A percentile compares a stretch with the other conserved stretches of the same genome.
Evolutionary conservation across 2,113 vertebrate genomes (phyloP).

Genomic region (Cavia aperea): DNA sequence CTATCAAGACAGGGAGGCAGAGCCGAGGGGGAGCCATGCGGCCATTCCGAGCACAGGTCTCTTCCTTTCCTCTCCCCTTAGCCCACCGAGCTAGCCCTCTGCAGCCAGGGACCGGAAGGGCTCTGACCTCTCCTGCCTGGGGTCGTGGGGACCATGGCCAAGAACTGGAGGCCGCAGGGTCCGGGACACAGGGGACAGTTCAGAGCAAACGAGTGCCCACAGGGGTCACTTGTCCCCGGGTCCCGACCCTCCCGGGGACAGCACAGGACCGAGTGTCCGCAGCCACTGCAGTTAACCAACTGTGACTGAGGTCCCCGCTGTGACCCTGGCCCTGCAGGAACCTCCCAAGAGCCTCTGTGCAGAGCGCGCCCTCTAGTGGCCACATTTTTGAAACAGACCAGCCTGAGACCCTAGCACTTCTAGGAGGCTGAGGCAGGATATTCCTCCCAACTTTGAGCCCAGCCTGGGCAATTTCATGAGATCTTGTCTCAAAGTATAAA

Average conservation of each 20-base stretch:
- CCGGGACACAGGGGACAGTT: background rate
- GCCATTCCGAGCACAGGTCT: fast-evolving
- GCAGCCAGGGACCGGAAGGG: background rate
- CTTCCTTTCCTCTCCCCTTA: background rate
- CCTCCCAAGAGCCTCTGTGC: background rate
- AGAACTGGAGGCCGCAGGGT: background rate
- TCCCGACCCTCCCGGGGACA: background rate
- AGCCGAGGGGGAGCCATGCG: fast-evolving
- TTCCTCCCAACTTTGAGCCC: background rate
- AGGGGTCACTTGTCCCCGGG: background rate
- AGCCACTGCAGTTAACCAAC: background rate
- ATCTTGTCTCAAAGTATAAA: background rate
- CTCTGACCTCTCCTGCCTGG: background rate
- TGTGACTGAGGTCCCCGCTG: too few relatives aligned
- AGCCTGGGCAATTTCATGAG: background rate
- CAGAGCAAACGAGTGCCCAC: background rate
- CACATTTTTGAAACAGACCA: background rate
- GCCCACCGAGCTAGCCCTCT: too few relatives aligned
- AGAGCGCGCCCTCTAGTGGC: background rate
- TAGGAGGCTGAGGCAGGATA: background rate
- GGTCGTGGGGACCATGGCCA: background rate
- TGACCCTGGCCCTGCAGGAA: background rate
- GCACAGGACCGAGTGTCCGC: background rate
- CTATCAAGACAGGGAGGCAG: background rate
- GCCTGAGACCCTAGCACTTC: background rate